Evolutionary conservation across 2,888 invertebrate species (phyloP).

Genomic region (Xestoiulus laeticollis): DNA sequence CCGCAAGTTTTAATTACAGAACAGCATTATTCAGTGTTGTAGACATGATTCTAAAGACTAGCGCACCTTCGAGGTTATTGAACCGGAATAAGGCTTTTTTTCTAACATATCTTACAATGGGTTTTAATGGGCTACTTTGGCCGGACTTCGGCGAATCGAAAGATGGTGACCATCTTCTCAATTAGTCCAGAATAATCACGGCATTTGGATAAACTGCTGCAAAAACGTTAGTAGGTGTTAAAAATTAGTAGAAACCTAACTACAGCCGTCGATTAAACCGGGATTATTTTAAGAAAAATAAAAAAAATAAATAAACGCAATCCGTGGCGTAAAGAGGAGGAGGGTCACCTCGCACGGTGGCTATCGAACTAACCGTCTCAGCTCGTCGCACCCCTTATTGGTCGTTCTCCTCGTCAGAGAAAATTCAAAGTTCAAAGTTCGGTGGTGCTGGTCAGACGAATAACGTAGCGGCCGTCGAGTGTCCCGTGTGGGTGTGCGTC

Average conservation of each 20-base stretch:
- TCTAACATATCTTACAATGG: no score
- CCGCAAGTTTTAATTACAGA: not conserved
- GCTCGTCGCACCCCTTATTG: not conserved
- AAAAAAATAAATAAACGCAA: not conserved
- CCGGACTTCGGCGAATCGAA: not conserved
- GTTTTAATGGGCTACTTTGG: no score
- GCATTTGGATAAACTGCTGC: not conserved
- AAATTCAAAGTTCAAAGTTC: not conserved
- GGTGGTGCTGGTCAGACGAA: slow-evolving; percentile 34
- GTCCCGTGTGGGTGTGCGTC: slow-evolving; percentile 9
- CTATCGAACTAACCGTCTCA: not conserved
- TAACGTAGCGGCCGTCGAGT: slow-evolving; percentile 36
- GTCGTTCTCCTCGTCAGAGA: not conserved
- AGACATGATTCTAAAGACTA: not conserved
- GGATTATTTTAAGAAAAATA: not conserved
- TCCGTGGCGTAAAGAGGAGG: no score
- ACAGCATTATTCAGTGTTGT: not conserved
- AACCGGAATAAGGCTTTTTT: no score
- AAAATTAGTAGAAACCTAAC: slow-evolving; percentile 1
- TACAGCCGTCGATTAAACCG: not conserved
- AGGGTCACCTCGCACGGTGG: not conserved
- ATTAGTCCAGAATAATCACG: not conserved
- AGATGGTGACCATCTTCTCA: not conserved
- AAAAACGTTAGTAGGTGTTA: not conserved
- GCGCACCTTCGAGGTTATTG: no score